Base-by-base conservation (phyloP, 2,113 vertebrate genomes). In the Xiphias gladius region DNA sequence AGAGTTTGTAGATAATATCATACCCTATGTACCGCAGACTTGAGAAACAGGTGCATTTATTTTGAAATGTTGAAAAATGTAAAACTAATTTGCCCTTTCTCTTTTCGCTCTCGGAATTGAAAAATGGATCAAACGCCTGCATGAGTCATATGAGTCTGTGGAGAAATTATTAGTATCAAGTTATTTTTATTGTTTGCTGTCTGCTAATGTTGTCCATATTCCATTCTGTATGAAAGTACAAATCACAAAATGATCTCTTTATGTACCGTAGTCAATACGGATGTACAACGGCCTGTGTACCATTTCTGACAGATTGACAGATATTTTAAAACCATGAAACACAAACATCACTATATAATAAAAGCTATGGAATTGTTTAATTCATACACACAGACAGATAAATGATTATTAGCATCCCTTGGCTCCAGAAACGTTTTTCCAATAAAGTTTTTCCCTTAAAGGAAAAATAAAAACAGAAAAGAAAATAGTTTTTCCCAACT, bases 151-250 rank as follows among this genome's bases (percentile, higher is more conserved):
- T 32, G 20, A 14, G 11, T 46, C 37, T 64, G 67, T 32, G 17
- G 63, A 62, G 46, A 82, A 62, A 35, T 35, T 19, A 48, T 50
- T 11, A 62, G 11, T 10, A 57, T 13, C 13, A 26, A 39, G 37
- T 39, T 55, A 4, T n/a, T 65, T 1, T 1, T 66, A 22, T 22
- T 68, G 43, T 66, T 74, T 41, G 41, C 22, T 26, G 28, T 57
- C 39, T 41, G 76, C n/a, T 75, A 52, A 59, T 59, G 24, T 48
- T 50, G 37, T 41, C 54, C n/a, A 66, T 30, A 58, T 46, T 78
- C 78, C 20, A 46, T 43, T 64, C 19, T 26, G 41, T 68, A 48
- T 35, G 3, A 35, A 62, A 50, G 46, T 48, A 19, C 17, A 50
- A 57, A 68, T 9, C 24, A 43, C 24, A 43, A 8, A 54, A 43